Evolutionary conservation across 2,797 vertebrate genomes (phyloP), one percentile per base, ranked within the genome.

Genomic region (Mallotus villosus): DNA sequence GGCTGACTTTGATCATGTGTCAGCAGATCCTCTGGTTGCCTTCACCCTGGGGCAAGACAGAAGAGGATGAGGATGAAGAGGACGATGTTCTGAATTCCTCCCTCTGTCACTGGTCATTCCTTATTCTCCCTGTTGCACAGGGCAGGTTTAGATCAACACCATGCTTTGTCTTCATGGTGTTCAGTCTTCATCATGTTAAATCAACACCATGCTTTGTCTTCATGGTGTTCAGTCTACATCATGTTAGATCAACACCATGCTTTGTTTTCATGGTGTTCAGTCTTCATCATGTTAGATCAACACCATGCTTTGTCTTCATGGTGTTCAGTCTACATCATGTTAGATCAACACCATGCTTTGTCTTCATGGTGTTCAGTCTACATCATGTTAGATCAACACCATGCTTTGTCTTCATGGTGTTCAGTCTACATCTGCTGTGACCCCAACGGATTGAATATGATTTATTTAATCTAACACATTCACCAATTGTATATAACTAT

Each of bases 341-440:
- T 86, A 84, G 86, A 86, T 89, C 82, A 83, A 7, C 49, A 57
- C 73, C 59, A 74, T 29, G 66, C 21, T 62, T n/a, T n/a, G n/a
- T n/a, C n/a, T n/a, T n/a, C n/a, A n/a, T n/a, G n/a, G n/a, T n/a
- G n/a, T n/a, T n/a, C n/a, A n/a, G n/a, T n/a, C n/a, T n/a, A n/a
- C n/a, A n/a, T n/a, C n/a, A n/a, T n/a, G n/a, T 82, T 86, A 84
- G 86, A 86, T 89, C 82, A 83, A 7, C 49, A 57, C 73, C 59
- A 74, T 29, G 66, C 21, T 62, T n/a, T n/a, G n/a, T n/a, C n/a
- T n/a, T n/a, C n/a, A 41, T 32, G 9, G 4, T 4, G 32, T 21
- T 37, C 34, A n/a, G 14, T 32, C 16, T n/a, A 9, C n/a, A n/a
- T 34, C 32, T 34, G 34, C 41, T 34, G 14, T 16, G 25, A 5